Base-by-base conservation (phyloP, 2,113 vertebrate species). In the Leiothrix lutea region DNA sequence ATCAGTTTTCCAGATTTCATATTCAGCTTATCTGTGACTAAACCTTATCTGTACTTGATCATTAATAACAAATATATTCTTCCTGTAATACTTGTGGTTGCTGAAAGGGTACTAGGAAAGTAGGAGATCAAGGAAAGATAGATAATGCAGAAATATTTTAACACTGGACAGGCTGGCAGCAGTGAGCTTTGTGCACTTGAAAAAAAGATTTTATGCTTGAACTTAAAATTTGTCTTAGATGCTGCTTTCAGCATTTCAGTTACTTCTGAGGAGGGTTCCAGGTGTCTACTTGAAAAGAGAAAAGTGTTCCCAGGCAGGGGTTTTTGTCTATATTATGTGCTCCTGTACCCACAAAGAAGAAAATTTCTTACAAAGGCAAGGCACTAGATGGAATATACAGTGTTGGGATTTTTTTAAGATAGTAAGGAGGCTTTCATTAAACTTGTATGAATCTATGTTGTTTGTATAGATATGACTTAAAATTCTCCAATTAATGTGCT, bases 211-310 rank as follows among this genome's bases (percentile, higher is more conserved):
- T 54, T 33, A n/a, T 47, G 35, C 31, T 80, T 93, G 24, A 92
- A 33, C 26, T 24, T 28, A 20, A 80, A 77, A 80, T 58, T 47
- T 45, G 50, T 80, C 70, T 90, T 74, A 58, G 25, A 61, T 16
- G 5, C 44, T 70, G 18, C 75, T 91, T 94, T 86, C 57, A 91
- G 62, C n/a, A 45, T 89, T 97, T 96, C 51, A 11, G 2, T 88
- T 90, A 44, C 36, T 86, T 16, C 22, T 44, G 9, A 42, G 65
- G 31, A 90, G 80, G 74, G 95, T 92, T 91, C 89, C 91, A 96
- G 90, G 86, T 82, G 50, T 92, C 79, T 94, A 62, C 44, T 69
- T 91, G 82, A 95, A 97, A 84, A 89, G 11, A 60, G 67, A 88
- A 87, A 87, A 40, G 26, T 65, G 25, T 50, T 83, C 50, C 51